These are phyloP conservation scores for Altica lythri DNA, from an alignment of 2,888 invertebrate species.

Conservation along the genomic window DNA sequence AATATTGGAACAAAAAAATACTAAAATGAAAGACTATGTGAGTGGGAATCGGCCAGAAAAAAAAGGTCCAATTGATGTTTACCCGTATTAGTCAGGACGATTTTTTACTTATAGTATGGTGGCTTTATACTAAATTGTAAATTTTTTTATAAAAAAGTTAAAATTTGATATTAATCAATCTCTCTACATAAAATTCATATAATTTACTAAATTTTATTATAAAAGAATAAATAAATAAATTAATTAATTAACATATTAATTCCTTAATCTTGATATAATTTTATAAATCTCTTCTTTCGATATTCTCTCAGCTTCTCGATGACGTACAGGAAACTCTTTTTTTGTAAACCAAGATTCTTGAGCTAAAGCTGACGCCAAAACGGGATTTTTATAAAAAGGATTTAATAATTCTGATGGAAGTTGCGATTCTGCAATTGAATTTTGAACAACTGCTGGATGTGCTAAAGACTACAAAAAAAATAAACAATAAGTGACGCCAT, in stretches of 20 bases:
- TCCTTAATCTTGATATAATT: constrained; percentile 65
- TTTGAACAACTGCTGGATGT: constrained; percentile 74
- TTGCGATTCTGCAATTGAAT: constrained; percentile 72
- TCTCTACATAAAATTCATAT: no score
- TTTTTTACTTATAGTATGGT: no score
- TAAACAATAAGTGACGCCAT: not conserved
- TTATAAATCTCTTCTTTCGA: constrained; percentile 76
- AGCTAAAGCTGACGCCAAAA: constrained; percentile 73
- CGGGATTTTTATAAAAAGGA: constrained; percentile 78
- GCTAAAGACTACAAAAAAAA: constrained; percentile 51
- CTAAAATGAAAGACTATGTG: no score
- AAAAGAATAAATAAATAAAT: not conserved
- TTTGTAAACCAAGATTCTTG: constrained; percentile 78
- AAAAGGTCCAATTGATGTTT: no score
- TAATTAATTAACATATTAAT: constrained; percentile 2
- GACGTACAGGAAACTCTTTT: constrained; percentile 77
- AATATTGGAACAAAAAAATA: no score
- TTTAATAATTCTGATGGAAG: constrained; percentile 73
- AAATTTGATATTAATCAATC: no score
- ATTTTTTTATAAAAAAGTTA: no score
- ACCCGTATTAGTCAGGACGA: no score
- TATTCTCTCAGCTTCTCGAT: constrained; percentile 81
- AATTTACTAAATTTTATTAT: no score
- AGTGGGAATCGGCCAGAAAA: no score
- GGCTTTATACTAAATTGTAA: not conserved